Evolutionary conservation across 2,797 vertebrate genomes (phyloP), one percentile per base, ranked within the genome.

Genomic region (Heterohyrax brucei): DNA sequence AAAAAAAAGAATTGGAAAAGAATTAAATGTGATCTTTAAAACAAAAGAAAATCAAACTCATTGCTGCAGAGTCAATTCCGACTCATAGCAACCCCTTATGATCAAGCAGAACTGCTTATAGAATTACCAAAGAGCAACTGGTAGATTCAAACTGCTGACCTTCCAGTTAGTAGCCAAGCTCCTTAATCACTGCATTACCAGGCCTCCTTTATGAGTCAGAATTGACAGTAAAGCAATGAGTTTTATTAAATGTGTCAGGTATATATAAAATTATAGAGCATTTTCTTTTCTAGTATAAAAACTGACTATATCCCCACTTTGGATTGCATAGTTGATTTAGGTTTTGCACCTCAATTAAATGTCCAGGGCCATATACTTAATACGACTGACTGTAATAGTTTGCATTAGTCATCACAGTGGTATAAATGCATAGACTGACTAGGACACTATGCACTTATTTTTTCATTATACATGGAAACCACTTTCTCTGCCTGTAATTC

Each of bases 281-380:
- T 76, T 88, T 92, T 89, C 62, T 89, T 91, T 87, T 83, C 66
- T 89, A 85, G 56, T 64, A 89, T 87, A 93, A 97, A 96, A 95
- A 95, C n/a, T 59, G 26, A 76, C 68, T 95, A 68, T 96, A 61
- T 48, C 48, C 66, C 87, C 50, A 89, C 70, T 83, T 96, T n/a
- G 75, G 80, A 93, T 21, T 93, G 53, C 64, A 90, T 46, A 88
- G 66, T 73, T 96, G 77, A 84, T 86, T 96, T 85, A 88, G 46
- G 56, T 77, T 95, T 94, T 92, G 10, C 44, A 46, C 84, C 76
- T 96, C 46, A 73, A 93, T 95, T 96, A 95, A 93, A 94, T 96
- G 87, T 91, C 84, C 95, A 87, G 70, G 91, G 84, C 61, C 68
- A 80, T 87, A 93, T 82, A 91, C 53, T 93, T 95, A 93, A 73